Conservation (phyloP, 2,797 vertebrate species). For the Gadopsis bispinosus region DNA sequence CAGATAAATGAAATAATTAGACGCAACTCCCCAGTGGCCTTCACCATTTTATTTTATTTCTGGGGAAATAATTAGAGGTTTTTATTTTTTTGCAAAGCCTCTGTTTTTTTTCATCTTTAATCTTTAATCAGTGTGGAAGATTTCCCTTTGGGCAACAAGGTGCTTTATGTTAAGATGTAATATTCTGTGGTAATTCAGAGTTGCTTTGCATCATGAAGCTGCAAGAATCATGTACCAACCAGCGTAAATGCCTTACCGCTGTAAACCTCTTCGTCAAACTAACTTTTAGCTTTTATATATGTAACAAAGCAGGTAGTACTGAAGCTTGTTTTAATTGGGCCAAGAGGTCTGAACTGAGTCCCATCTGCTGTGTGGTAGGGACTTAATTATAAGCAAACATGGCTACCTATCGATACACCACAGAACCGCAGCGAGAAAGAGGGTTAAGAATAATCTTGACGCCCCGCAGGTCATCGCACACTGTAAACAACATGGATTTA, state of each 20-base stretch:
- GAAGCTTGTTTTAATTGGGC: conserved; percentile 83
- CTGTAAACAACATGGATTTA: conserved; percentile 85
- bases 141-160: conserved; percentile 83
- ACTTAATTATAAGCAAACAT: conserved; percentile 86
- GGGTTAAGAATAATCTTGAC: conserved; percentile 82
- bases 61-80: conserved; percentile 83
- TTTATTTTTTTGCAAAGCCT: conserved; percentile 61
- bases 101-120: conserved; percentile 80
- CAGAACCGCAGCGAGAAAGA: conserved; percentile 75
- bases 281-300: conserved; percentile 63
- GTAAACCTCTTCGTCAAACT: conserved; percentile 57
- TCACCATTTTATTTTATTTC: conserved; percentile 83
- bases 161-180: conserved; percentile 72
- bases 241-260: conserved; percentile 23
- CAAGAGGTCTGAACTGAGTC: conserved; percentile 76
- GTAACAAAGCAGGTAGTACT: conserved; percentile 62
- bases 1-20: conserved; percentile 89
- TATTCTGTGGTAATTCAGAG: conserved; percentile 55
- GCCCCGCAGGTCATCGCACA: conserved; percentile 80
- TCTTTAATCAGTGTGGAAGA: conserved; percentile 84
- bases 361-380: conserved; percentile 79
- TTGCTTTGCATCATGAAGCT: conserved; percentile 56
- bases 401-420: conserved; percentile 78
- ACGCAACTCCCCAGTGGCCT: conserved; percentile 81
- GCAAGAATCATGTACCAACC: conserved; percentile 55